Evolutionary conservation across 2,113 vertebrate species (phyloP), one percentile per base, ranked within the genome.

Genomic region (Gnathonemus echidnorhynchus): DNA sequence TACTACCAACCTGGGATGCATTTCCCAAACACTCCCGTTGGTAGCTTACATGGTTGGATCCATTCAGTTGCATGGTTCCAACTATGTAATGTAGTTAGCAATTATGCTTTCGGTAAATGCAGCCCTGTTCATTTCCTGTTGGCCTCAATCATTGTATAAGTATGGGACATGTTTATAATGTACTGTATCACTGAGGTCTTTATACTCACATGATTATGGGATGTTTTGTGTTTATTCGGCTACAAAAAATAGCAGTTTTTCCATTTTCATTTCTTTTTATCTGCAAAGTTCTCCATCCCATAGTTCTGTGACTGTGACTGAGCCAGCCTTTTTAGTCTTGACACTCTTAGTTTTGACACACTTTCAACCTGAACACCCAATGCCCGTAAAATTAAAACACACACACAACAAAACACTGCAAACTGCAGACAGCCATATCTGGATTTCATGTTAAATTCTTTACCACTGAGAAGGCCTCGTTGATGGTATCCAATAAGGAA

Each of bases 1-100:
- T 97, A 92, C 89, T 1, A 5, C 17, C 15, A 39, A 10, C 35
- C 70, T 5, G 27, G 21, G 19, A 13, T 15, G 5, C 2, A 5
- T 49, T 86, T 27, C n/a, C 39, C 58, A 11, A 45, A 45, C n/a
- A 13, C 62, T 66, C 58, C 58, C 9, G 5, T 66, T 27, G 10
- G 58, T 9, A 66, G 24, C 58, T 66, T 66, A 11, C 58, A 66
- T 27, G 58, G 58, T 66, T 66, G 24, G 58, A 66, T 3, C 24
- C 58, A 66, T 9, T 31, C 27, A 70, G n/a, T 70, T 70, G n/a
- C 62, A 27, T 31, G 62, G 62, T 13, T 70, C 10, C 9, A 70
- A 70, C n/a, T 66, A 66, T 66, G 62, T 66, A 66, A 66, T 10
- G 8, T 66, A 27, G 9, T 31, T 70, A 13, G 62, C 62, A 31